Base-by-base conservation (phyloP, 2,797 vertebrate species). In the Nannoperca obscura region DNA sequence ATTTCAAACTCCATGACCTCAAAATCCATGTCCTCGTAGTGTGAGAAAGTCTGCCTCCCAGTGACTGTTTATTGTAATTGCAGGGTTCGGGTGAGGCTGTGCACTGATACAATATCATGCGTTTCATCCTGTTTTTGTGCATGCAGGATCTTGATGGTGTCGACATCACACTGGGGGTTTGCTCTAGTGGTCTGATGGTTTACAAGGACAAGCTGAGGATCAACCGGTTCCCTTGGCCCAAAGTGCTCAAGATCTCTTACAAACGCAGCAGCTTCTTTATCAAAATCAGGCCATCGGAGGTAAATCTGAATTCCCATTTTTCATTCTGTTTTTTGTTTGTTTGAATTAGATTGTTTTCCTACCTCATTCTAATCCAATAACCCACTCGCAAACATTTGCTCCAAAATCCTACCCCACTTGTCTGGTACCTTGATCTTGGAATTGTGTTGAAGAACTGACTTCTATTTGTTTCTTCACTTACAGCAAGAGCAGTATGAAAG, bases 241-340 rank as follows among this genome's bases (percentile, higher is more conserved):
- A 97, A 94, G 97, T 99, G 58, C 95, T 99, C 54, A 99, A 99
- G 94, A 97, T 99, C 90, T 99, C 97, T 34, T 98, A 99, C 90
- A 99, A 97, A 91, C 96, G 97, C 78, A 99, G 96, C 95, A 98
- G 96, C 90, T 99, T 99, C 93, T 97, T 98, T 52, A 97, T 98
- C 82, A 99, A 98, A 91, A 98, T 99, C 73, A 96, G 97, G 0
- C 95, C 97, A 2, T 97, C 97, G 53, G 97, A 99, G 96, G 98
- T 99, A 94, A 80, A 74, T 55, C 19, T 24, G 30, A 42, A 34
- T 61, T 30, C 32, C 8, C 11, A 40, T 44, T 67, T n/a, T 44
- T 0, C 2, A 19, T 36, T 60, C 1, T 24, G 8, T 47, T 44
- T 61, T 55, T n/a, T 0, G 1, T n/a, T 1, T 22, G 40, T 13